Evolutionary conservation across 2,113 vertebrate species (phyloP).

Genomic region (Spheniscus mendiculus): DNA sequence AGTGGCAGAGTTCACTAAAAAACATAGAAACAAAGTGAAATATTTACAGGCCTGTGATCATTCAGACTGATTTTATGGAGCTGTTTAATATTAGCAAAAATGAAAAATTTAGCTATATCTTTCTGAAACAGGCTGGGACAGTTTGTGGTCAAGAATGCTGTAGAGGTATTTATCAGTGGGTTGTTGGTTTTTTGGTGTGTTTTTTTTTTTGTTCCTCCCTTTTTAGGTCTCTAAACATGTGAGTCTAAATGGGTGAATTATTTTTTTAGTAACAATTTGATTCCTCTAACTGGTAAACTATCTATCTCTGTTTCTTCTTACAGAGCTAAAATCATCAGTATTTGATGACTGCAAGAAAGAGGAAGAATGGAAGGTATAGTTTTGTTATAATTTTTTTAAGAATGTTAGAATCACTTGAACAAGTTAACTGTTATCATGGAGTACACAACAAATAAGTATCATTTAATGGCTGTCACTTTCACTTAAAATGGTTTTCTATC

Average conservation of each 20-base stretch:
- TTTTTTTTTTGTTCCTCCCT: not conserved
- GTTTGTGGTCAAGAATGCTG: not conserved
- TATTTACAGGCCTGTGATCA: not conserved
- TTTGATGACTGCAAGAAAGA: constrained; percentile 80
- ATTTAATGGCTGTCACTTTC: not conserved
- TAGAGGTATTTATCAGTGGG: not conserved
- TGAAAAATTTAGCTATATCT: not conserved
- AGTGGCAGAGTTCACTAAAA: not conserved
- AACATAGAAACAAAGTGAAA: not conserved
- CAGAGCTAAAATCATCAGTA: constrained; percentile 76
- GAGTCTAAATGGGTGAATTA: not conserved
- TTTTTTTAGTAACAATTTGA: not conserved
- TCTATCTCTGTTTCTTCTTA: not conserved
- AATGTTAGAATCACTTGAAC: not conserved
- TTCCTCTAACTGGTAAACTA: not conserved
- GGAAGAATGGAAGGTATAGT: constrained; percentile 82
- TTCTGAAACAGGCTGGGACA: not conserved
- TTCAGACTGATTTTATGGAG: not conserved
- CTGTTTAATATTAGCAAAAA: not conserved
- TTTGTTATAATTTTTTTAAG: not conserved
- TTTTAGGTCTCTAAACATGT: not conserved
- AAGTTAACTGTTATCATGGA: not conserved
- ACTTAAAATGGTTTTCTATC: not conserved
- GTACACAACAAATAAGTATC: not conserved
- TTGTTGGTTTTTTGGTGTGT: not conserved